phyloP scores from a whole-genome alignment of 2,888 invertebrate species.

The Apodemia duryi region DNA sequence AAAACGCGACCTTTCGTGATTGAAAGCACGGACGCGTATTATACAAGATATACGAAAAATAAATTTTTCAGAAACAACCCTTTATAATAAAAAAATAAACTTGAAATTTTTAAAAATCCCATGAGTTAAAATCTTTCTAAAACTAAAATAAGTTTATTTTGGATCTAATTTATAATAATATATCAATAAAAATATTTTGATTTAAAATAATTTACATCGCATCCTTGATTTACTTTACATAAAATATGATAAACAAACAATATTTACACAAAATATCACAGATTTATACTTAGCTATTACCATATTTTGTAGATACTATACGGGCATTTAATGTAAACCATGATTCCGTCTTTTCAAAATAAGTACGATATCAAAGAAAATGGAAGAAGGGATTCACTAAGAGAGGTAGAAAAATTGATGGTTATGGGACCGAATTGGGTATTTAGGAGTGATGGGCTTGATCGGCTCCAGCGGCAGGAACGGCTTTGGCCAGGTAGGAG shows the following conservation, averaged over 20 bases:
- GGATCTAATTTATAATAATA: constrained; percentile 1
- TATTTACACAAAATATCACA: constrained; percentile 69
- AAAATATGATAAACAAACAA: constrained; percentile 55
- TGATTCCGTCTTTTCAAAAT: background rate
- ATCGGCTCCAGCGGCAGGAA: constrained; percentile 70
- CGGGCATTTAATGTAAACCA: background rate
- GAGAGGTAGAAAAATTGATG: too few species aligned
- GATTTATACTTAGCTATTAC: constrained; percentile 24
- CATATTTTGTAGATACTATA: background rate
- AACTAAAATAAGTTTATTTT: background rate
- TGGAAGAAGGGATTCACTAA: background rate
- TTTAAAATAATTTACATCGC: constrained; percentile 41
- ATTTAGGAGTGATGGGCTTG: constrained; percentile 57
- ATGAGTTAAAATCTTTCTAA: background rate
- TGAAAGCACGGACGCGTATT: constrained; percentile 48
- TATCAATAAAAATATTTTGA: constrained; percentile 42
- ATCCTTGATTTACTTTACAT: constrained; percentile 57
- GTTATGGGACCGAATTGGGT: background rate
- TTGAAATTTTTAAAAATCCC: constrained; percentile 8
- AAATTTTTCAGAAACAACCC: constrained; percentile 56
- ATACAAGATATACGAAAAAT: constrained; percentile 67
- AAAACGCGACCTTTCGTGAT: constrained; percentile 62
- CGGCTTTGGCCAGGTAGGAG: constrained; percentile 76
- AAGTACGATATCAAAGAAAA: background rate
- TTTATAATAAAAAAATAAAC: constrained; percentile 26